A percentile compares a stretch with the other conserved stretches of the same genome.
phyloP scores from a whole-genome alignment of 1,140 invertebrate species.

The Papilio xuthus region DNA sequence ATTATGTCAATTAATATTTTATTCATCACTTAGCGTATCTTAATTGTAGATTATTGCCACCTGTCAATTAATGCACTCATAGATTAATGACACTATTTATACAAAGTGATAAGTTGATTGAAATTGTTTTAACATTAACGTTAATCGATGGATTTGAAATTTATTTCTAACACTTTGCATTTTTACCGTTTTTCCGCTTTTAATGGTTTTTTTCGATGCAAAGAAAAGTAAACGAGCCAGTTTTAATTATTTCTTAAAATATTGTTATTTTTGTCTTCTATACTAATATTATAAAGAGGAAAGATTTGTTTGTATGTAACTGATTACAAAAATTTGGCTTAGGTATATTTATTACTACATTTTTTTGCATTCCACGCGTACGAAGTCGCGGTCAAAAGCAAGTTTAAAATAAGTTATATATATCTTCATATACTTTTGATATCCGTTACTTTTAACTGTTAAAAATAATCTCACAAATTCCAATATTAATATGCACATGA shows the following conservation, averaged over 20 bases:
- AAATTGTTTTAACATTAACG: background rate
- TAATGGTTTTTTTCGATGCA: no score
- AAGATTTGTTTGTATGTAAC: no score
- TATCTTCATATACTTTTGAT: background rate
- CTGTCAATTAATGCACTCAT: background rate
- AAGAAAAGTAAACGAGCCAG: no score
- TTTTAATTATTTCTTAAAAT: no score
- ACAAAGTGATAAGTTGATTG: conserved; percentile 3
- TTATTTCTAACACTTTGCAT: background rate
- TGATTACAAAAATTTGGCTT: no score
- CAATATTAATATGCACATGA: background rate
- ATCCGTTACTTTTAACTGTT: background rate
- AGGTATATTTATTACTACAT: no score
- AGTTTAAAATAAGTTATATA: no score
- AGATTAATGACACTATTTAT: background rate
- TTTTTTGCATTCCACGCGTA: no score
- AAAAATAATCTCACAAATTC: background rate
- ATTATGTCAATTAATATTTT: background rate
- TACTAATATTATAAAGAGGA: no score
- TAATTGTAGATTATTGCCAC: background rate
- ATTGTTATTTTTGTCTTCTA: no score
- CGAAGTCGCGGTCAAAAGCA: no score
- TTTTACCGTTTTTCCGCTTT: no score
- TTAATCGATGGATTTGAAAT: background rate
- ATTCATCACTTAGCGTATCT: background rate